Conservation (phyloP, 2,113 vertebrate genomes). For the Campylorhamphus procurvoides region DNA sequence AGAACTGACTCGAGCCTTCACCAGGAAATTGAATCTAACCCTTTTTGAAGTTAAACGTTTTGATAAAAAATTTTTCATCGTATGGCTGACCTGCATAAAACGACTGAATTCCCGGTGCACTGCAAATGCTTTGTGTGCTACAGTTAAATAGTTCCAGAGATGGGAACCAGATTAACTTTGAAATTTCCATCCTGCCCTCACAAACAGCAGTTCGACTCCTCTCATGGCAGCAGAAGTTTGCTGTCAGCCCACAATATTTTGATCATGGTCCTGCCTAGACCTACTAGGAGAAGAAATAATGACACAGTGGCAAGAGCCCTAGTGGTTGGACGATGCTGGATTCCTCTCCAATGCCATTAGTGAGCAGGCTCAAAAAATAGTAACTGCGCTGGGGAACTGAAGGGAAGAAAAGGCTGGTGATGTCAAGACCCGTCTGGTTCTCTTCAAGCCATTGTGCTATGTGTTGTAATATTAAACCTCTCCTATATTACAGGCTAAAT, state of each 20-base stretch:
- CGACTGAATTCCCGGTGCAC: background rate
- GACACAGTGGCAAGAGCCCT: background rate
- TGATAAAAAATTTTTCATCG: conserved; percentile 51
- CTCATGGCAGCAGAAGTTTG: background rate
- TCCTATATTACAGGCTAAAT: background rate
- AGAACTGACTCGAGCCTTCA: conserved; percentile 17
- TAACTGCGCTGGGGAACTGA: background rate
- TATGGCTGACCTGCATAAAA: conserved; percentile 51
- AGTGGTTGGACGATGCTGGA: background rate
- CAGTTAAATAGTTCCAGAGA: conserved; percentile 38
- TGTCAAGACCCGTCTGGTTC: conserved; percentile 47
- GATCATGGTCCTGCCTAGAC: conserved; percentile 33
- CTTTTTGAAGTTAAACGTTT: conserved; percentile 62
- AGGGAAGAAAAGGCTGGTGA: conserved; percentile 31
- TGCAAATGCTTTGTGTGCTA: background rate
- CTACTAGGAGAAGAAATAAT: conserved; percentile 31
- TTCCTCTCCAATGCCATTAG: conserved; percentile 13
- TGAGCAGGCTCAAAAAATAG: conserved; percentile 36
- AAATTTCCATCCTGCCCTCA: conserved; percentile 11
- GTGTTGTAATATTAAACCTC: background rate
- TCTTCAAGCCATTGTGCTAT: conserved; percentile 45
- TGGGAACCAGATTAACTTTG: conserved; percentile 48
- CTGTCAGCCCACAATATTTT: background rate
- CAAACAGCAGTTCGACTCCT: background rate
- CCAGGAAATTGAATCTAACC: conserved; percentile 46